Conservation (phyloP, 2,113 vertebrate genomes). For the Macquaria australasica region DNA sequence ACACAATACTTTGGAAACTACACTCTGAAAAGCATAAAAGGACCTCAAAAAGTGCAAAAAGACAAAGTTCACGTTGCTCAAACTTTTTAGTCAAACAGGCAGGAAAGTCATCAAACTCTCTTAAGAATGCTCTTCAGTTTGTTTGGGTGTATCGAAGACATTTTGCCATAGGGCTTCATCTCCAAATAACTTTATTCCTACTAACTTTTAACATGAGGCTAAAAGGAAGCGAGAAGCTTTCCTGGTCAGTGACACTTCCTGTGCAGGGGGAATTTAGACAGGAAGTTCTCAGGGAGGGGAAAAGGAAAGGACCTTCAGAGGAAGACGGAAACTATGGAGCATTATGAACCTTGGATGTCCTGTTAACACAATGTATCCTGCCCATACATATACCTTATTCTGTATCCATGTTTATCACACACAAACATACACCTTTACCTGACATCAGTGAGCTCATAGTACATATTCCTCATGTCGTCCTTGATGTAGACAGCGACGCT, state of each 20-base stretch:
- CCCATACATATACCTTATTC: neutral
- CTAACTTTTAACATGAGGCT: constrained; percentile 14
- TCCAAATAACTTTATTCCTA: constrained; percentile 20
- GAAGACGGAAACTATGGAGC: neutral
- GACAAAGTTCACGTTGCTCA: constrained; percentile 5
- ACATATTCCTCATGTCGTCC: constrained; percentile 96
- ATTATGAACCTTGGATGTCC: neutral
- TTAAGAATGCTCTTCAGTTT: constrained; percentile 1
- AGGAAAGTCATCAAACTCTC: constrained; percentile 15
- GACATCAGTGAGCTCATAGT: constrained; percentile 95
- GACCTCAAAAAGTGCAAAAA: neutral
- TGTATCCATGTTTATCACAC: neutral
- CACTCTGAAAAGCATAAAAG: constrained; percentile 16
- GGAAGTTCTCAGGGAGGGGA: constrained; percentile 22
- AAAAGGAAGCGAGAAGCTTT: constrained; percentile 52
- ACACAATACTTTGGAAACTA: constrained; percentile 19
- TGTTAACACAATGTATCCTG: constrained; percentile 1
- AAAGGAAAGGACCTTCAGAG: constrained; percentile 17
- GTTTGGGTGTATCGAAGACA: neutral
- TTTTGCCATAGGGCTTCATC: constrained; percentile 11
- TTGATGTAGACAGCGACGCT: constrained; percentile 96
- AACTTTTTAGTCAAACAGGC: constrained; percentile 42
- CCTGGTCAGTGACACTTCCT: constrained; percentile 54
- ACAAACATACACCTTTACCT: constrained; percentile 81
- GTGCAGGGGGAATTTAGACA: constrained; percentile 22